Evolutionary conservation across 2,797 vertebrate genomes (phyloP).

Genomic region (Harpagifer antarcticus): DNA sequence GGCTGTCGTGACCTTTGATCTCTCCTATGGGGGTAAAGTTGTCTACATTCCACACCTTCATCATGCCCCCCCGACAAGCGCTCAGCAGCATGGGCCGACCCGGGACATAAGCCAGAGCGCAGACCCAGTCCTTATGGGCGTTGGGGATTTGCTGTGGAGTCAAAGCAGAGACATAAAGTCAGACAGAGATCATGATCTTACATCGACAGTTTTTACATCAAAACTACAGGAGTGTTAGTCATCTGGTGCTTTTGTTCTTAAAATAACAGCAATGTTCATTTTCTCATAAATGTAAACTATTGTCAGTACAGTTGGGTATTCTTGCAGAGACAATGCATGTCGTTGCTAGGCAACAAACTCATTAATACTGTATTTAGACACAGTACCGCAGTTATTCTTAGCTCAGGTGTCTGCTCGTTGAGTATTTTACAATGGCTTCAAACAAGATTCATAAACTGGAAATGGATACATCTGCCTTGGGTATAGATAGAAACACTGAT

Average conservation of each 20-base stretch:
- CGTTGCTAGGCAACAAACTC: conserved; percentile 54
- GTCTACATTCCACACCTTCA: conserved; percentile 98
- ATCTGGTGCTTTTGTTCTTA: conserved; percentile 11
- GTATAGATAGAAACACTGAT: not conserved
- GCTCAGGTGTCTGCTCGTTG: conserved; percentile 19
- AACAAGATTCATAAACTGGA: conserved; percentile 18
- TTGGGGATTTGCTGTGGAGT: conserved; percentile 95
- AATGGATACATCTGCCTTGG: not conserved
- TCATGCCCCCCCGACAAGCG: conserved; percentile 92
- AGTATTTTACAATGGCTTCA: conserved; percentile 25
- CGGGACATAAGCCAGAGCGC: conserved; percentile 93
- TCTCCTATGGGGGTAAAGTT: conserved; percentile 95
- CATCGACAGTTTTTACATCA: not conserved
- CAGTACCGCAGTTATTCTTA: conserved; percentile 45
- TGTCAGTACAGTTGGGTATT: not conserved
- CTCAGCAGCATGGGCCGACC: conserved; percentile 95
- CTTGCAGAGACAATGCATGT: conserved; percentile 27
- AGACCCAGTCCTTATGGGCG: conserved; percentile 98
- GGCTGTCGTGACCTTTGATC: conserved; percentile 96
- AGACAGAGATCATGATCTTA: not conserved
- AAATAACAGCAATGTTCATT: conserved; percentile 32
- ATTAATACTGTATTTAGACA: conserved; percentile 38
- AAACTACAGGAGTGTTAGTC: conserved; percentile 4
- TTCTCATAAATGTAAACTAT: conserved; percentile 17
- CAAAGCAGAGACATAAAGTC: conserved; percentile 3